phyloP scores from a whole-genome alignment of 2,797 vertebrate species.

The Sebastes hubbsi region DNA sequence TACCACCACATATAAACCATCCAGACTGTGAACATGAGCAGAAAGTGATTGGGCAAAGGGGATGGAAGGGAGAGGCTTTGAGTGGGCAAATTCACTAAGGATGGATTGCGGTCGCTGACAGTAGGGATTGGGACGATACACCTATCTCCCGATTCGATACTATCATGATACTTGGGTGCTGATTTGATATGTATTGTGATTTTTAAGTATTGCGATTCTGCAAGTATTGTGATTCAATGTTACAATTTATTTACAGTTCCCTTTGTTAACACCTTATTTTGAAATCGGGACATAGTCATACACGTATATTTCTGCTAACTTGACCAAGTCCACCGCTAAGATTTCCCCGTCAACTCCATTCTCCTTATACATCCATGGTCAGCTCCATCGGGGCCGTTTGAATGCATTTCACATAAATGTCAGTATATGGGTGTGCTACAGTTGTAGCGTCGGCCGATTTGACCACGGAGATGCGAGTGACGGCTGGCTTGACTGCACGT shows the following conservation, averaged over 20 bases:
- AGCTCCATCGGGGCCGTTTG: background rate
- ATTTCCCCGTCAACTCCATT: too few species aligned
- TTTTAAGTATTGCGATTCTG: background rate
- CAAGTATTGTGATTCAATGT: background rate
- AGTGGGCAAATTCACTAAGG: background rate
- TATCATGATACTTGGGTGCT: background rate
- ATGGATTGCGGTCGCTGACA: background rate
- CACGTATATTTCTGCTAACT: background rate
- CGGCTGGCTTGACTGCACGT: too few species aligned
- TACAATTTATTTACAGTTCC: background rate
- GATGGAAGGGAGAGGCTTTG: constrained; percentile 4
- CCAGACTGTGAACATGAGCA: constrained; percentile 8
- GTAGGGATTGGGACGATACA: too few species aligned
- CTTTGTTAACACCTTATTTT: background rate
- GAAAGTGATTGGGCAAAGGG: constrained; percentile 4
- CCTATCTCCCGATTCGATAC: too few species aligned
- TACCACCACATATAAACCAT: constrained; percentile 18
- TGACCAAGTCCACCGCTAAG: too few species aligned
- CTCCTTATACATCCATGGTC: too few species aligned
- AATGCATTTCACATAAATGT: background rate
- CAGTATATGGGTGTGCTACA: background rate
- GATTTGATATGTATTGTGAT: background rate
- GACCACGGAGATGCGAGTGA: too few species aligned
- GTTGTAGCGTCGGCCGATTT: background rate
- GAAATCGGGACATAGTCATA: background rate